phyloP scores from a whole-genome alignment of 2,113 vertebrate species.

The Conger conger region DNA sequence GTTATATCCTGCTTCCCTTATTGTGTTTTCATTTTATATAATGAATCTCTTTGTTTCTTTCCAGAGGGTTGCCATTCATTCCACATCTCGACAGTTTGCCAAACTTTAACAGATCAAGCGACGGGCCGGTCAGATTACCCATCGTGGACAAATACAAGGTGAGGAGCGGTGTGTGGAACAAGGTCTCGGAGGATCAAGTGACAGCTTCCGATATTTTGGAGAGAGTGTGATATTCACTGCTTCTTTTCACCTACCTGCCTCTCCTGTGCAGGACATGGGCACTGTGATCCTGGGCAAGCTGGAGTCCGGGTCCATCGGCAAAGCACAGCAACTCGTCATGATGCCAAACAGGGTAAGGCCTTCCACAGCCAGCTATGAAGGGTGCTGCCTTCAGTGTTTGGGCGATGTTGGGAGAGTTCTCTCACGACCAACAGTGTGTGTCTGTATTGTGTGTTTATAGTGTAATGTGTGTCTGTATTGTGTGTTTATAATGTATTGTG shows the following conservation, averaged over 20 bases:
- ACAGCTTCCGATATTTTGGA: too few species aligned
- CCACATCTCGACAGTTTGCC: constrained; percentile 89
- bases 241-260: background rate
- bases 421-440: too few species aligned
- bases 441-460: too few species aligned
- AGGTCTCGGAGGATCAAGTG: background rate
- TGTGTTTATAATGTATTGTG: too few species aligned
- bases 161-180: constrained; percentile 14
- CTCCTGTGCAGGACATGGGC: constrained; percentile 86
- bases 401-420: too few species aligned
- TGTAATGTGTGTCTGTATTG: too few species aligned
- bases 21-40: background rate
- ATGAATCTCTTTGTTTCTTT: constrained; percentile 40
- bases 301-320: constrained; percentile 92
- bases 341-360: constrained; percentile 94
- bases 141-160: constrained; percentile 94
- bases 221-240: background rate
- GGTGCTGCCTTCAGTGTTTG: background rate
- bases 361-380: background rate
- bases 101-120: constrained; percentile 84
- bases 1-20: background rate
- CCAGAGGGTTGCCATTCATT: constrained; percentile 88
- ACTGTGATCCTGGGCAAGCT: constrained; percentile 94
- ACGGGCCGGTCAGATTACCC: constrained; percentile 87
- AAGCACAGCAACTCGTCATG: constrained; percentile 96